Conservation (phyloP, 1,140 invertebrate genomes). For the Zaprionus tsacasi region DNA sequence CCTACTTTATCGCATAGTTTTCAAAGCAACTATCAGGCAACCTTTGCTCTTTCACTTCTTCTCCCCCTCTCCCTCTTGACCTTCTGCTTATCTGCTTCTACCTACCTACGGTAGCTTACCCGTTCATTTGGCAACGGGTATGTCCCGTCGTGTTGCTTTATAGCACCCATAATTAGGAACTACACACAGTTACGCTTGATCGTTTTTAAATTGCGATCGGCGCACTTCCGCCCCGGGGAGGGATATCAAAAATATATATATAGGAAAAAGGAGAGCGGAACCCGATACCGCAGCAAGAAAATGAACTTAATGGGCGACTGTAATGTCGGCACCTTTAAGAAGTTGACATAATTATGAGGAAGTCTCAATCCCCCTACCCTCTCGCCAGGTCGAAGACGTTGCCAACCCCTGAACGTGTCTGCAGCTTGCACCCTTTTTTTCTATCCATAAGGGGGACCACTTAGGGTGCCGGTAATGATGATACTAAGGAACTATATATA, state of each 20-base stretch:
- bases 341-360: conserved; percentile 77
- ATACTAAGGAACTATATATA: neutral
- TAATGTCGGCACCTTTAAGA: conserved; percentile 70
- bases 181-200: conserved; percentile 73
- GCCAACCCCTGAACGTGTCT: conserved; percentile 47
- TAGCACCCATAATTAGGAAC: conserved; percentile 68
- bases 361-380: neutral
- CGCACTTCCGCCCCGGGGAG: conserved; percentile 62
- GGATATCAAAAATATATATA: too few species aligned
- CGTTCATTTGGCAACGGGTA: neutral
- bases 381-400: neutral
- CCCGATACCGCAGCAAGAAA: conserved; percentile 17
- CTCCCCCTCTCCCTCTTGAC: neutral
- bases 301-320: conserved; percentile 35
- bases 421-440: conserved; percentile 36
- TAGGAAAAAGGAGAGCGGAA: conserved; percentile 11
- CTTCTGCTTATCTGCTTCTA: conserved; percentile 5
- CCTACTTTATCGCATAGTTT: too few species aligned
- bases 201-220: conserved; percentile 76
- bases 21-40: too few species aligned
- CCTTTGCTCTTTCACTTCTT: too few species aligned
- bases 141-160: conserved; percentile 59
- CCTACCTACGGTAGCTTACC: neutral
- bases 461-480: conserved; percentile 42
- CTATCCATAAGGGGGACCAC: neutral